Evolutionary conservation across 64 coral and sea anemone species (phyloP), one percentile per base, ranked within the genome.

Genomic region (Platygyra sinensis): DNA sequence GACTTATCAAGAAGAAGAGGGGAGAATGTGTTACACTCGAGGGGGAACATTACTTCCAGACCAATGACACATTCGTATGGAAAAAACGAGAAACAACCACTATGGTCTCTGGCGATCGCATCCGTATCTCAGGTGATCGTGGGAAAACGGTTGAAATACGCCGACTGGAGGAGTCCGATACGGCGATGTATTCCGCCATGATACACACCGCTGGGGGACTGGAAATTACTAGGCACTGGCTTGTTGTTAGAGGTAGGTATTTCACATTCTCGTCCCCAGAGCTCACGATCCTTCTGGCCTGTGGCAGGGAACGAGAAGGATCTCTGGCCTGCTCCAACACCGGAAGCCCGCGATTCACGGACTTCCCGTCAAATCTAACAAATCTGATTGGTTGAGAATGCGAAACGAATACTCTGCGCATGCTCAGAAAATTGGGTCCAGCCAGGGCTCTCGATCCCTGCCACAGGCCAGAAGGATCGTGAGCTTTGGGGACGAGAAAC

Each of bases 201-300:
- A 49, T 96, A 25, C 42, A 89, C 10, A 87, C 59, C 9, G 77
- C 17, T 27, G 91, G 95, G 9, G 91, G 95, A 2, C 90, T 30
- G 20, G 95, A 97, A 88, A 59, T 97, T 8, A 97, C 95, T 30
- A 77, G 92, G 64, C 87, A 97, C 55, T 97, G 95, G 95, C 42
- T 97, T 19, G 82, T 89, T 38, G 92, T 97, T 24, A 62, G 32
- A 96, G 95, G 95, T 96, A 74, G 16, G 25, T 13, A 74, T 19
- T 57, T 13, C 52, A n/a, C n/a, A n/a, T n/a, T n/a, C n/a, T n/a
- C n/a, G n/a, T n/a, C n/a, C n/a, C n/a, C n/a, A n/a, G n/a, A n/a
- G n/a, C n/a, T n/a, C n/a, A n/a, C n/a, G n/a, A n/a, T n/a, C n/a
- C n/a, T n/a, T n/a, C n/a, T n/a, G n/a, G n/a, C n/a, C n/a, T n/a